Conservation (phyloP, 2,113 vertebrate genomes). For the Caranx ignobilis region DNA sequence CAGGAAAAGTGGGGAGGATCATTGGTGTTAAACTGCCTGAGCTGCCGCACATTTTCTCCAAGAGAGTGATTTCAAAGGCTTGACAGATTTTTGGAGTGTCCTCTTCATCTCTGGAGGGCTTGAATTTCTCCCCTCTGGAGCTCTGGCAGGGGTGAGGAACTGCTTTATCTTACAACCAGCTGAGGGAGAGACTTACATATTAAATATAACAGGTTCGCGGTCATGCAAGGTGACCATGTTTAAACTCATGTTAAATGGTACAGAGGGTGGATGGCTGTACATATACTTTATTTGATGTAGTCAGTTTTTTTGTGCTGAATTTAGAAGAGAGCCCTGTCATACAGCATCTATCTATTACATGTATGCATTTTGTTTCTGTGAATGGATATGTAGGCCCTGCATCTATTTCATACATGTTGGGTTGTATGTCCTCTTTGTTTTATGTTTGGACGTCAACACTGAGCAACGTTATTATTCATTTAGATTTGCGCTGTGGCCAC, state of each 20-base stretch:
- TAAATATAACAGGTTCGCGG: not conserved
- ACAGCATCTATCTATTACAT: not conserved
- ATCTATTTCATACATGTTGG: too few relatives aligned
- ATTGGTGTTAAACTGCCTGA: conserved; percentile 14
- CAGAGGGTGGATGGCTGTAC: not conserved
- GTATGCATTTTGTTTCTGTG: not conserved
- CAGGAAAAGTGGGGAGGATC: conserved; percentile 17
- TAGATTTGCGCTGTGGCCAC: not conserved
- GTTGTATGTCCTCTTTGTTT: not conserved
- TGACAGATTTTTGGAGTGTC: conserved; percentile 31
- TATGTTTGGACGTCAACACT: not conserved
- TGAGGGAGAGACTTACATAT: not conserved
- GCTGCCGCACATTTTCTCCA: conserved; percentile 10
- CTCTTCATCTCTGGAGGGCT: conserved; percentile 28
- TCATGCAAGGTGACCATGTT: not conserved
- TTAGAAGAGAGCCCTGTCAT: not conserved
- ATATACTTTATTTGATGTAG: not conserved
- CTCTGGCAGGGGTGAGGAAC: not conserved
- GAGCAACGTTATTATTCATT: not conserved
- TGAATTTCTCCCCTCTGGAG: not conserved
- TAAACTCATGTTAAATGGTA: not conserved
- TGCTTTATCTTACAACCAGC: not conserved
- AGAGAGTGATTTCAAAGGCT: conserved; percentile 17
- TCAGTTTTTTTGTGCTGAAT: not conserved
- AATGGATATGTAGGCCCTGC: not conserved